Evolutionary conservation across 2,797 vertebrate genomes (phyloP).

Genomic region (Cossypha heuglini): DNA sequence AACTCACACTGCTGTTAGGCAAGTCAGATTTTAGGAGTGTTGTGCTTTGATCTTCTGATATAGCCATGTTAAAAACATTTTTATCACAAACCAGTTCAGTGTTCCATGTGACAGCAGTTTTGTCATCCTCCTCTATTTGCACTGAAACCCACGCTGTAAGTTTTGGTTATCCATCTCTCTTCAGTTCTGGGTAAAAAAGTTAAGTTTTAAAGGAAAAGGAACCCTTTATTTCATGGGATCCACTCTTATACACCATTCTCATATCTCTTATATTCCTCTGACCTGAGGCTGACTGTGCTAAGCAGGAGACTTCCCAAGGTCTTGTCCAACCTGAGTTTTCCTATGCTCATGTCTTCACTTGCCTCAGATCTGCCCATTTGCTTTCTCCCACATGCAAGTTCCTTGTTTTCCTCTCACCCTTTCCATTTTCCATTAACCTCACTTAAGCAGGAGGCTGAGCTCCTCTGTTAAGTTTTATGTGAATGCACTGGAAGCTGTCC

Average conservation of each 20-base stretch:
- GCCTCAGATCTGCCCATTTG: neutral
- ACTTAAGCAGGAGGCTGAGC: neutral
- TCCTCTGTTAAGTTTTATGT: neutral
- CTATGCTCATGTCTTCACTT: neutral
- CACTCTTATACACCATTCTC: neutral
- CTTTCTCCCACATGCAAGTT: neutral
- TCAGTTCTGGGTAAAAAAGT: neutral
- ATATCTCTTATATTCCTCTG: neutral
- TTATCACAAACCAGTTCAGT: neutral
- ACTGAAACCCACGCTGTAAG: neutral
- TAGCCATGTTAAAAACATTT: neutral
- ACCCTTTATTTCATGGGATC: neutral
- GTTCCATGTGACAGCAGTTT: neutral
- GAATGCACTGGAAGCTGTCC: neutral
- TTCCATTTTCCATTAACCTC: neutral
- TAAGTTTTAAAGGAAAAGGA: neutral
- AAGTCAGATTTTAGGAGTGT: neutral
- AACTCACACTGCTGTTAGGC: neutral
- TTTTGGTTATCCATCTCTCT: neutral
- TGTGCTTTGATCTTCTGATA: neutral
- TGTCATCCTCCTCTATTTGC: neutral
- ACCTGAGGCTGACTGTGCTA: neutral
- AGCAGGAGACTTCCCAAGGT: neutral
- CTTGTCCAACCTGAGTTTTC: neutral
- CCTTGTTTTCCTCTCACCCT: neutral